Conservation (phyloP, 2,797 vertebrate species). For the Catharus ustulatus region DNA sequence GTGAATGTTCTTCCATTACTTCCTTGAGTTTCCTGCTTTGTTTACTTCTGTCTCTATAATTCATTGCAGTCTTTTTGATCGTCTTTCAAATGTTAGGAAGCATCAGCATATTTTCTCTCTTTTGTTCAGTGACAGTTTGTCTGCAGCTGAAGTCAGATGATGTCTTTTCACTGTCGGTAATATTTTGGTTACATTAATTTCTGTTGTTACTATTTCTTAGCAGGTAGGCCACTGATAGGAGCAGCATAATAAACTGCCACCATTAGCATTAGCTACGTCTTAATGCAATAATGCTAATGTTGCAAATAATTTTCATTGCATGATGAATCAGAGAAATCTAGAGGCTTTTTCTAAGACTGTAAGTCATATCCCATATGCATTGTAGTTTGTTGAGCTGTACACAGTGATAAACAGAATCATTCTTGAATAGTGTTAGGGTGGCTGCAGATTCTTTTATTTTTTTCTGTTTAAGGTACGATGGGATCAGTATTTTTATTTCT, state of each 20-base stretch:
- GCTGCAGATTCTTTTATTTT: not conserved
- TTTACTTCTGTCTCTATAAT: conserved; percentile 57
- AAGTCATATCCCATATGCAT: not conserved
- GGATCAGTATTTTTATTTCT: not conserved
- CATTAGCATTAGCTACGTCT: conserved; percentile 47
- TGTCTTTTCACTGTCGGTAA: conserved; percentile 40
- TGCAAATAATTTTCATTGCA: not conserved
- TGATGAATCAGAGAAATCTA: not conserved
- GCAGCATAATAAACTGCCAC: conserved; percentile 49
- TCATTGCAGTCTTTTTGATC: conserved; percentile 1
- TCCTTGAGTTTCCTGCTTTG: conserved; percentile 31
- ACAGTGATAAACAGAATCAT: not conserved
- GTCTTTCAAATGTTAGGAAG: conserved; percentile 43
- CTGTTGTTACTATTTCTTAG: conserved; percentile 63
- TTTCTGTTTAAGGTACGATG: not conserved
- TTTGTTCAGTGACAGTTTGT: conserved; percentile 59
- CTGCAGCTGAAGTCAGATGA: conserved; percentile 63
- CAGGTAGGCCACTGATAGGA: conserved; percentile 59
- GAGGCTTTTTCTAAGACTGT: not conserved
- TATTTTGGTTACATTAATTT: conserved; percentile 67
- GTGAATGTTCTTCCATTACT: conserved; percentile 29
- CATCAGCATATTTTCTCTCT: conserved; percentile 52
- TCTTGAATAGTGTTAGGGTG: not conserved
- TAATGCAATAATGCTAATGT: not conserved
- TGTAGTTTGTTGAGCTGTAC: not conserved